Conservation (phyloP, 2,888 invertebrate species). For the Drosophila flavopinicola region DNA sequence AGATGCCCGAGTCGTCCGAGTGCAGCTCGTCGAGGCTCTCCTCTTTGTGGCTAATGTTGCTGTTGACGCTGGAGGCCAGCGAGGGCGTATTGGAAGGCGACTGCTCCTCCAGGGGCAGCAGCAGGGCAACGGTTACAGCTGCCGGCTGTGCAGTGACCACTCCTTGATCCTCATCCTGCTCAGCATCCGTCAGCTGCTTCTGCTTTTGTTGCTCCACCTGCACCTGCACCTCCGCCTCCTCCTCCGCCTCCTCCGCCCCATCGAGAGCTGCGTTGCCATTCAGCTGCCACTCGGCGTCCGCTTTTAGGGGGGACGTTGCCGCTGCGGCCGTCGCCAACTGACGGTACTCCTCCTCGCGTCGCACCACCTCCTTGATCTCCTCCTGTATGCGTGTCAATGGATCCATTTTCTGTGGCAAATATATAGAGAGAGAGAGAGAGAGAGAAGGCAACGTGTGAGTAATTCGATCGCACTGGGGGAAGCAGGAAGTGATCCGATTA, state of each 20-base stretch:
- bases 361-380: slow-evolving; percentile 94
- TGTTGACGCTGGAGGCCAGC: slow-evolving; percentile 80
- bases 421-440: slow-evolving; percentile 82
- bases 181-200: slow-evolving; percentile 3
- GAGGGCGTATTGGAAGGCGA: slow-evolving; percentile 72
- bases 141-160: slow-evolving; percentile 64
- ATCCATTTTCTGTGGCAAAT: slow-evolving; percentile 87
- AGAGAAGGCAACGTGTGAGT: not conserved
- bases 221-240: slow-evolving; percentile 29
- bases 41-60: slow-evolving; percentile 75
- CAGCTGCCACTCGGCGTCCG: slow-evolving; percentile 38
- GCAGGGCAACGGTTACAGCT: slow-evolving; percentile 45
- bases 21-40: slow-evolving; percentile 82
- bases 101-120: slow-evolving; percentile 73
- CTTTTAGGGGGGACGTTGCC: slow-evolving; percentile 26
- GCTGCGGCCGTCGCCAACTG: slow-evolving; percentile 83
- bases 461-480: slow-evolving; percentile 13
- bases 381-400: slow-evolving; percentile 93
- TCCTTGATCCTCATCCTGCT: slow-evolving; percentile 26
- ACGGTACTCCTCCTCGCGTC: slow-evolving; percentile 92
- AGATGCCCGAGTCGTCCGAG: slow-evolving; percentile 84
- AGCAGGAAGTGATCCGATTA: slow-evolving; percentile 52
- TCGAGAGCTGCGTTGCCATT: not conserved
- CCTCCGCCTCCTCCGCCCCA: not conserved
- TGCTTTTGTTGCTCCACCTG: slow-evolving; percentile 9